Percentiles rank a stretch among this genome's conserved stretches.
These are phyloP conservation scores for Podarcis cretensis DNA, from an alignment of 2,113 vertebrate species.

Conservation along the genomic window DNA sequence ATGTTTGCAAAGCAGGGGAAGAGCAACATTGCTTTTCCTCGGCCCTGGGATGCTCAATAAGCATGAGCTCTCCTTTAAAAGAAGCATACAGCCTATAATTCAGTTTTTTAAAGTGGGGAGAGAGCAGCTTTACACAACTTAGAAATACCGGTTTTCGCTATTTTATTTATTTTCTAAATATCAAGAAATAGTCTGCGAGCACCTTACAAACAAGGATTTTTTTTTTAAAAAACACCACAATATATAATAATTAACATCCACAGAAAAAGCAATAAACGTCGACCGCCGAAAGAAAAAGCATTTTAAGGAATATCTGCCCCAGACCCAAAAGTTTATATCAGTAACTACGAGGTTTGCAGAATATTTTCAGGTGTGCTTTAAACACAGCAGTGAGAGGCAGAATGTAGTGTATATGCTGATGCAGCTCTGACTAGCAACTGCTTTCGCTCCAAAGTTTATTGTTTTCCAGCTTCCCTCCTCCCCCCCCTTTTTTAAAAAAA, in stretches of 20 bases:
- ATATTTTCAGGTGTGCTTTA: not conserved
- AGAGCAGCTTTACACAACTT: not conserved
- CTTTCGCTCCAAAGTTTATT: not conserved
- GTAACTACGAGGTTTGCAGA: no score
- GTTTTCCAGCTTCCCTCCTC: not conserved
- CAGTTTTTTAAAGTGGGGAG: not conserved
- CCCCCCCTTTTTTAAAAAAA: no score
- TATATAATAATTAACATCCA: not conserved
- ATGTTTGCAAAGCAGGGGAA: not conserved
- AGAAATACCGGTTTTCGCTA: not conserved
- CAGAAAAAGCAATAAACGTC: not conserved
- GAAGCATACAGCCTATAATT: not conserved
- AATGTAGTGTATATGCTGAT: not conserved
- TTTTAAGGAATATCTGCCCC: not conserved
- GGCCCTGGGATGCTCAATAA: not conserved
- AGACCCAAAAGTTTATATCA: not conserved
- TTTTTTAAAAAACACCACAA: not conserved
- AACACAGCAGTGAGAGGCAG: not conserved
- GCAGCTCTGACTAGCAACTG: not conserved
- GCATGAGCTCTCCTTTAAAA: not conserved
- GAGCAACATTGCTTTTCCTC: not conserved
- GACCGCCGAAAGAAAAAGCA: not conserved
- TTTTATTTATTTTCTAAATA: not conserved
- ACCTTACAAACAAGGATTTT: no score
- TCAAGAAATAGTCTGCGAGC: not conserved